phyloP scores from a whole-genome alignment of 2,113 vertebrate species.

The Dipodomys merriami region DNA sequence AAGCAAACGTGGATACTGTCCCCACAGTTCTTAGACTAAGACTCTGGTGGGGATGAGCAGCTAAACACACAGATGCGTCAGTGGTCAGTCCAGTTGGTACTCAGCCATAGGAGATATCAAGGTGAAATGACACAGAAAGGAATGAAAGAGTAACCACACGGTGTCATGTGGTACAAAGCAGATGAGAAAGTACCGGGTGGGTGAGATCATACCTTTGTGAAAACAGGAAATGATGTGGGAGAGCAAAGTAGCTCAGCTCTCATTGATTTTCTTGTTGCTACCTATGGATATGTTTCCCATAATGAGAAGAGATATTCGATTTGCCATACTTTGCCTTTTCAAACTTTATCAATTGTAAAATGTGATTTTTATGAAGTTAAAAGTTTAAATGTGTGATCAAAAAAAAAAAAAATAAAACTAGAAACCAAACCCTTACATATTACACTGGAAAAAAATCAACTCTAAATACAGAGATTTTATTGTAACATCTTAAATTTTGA shows the following conservation, averaged over 20 bases:
- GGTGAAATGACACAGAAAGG: neutral
- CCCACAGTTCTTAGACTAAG: neutral
- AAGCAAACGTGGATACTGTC: neutral
- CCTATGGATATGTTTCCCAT: neutral
- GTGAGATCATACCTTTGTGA: neutral
- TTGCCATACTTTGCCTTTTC: neutral
- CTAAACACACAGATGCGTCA: neutral
- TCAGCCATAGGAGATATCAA: neutral
- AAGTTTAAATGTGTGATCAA: slow-evolving; percentile 2
- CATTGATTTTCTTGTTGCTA: neutral
- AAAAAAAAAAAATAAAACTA: no score
- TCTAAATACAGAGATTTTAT: no score
- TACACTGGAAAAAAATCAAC: no score
- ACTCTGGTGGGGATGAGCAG: neutral
- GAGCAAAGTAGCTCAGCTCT: neutral
- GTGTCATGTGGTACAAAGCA: neutral
- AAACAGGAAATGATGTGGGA: neutral
- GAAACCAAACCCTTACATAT: no score
- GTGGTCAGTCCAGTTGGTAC: neutral
- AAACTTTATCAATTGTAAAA: slow-evolving; percentile 33
- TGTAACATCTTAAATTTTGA: no score
- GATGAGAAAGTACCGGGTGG: neutral
- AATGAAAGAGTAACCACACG: neutral
- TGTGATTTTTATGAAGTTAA: slow-evolving; percentile 31
- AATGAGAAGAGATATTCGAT: neutral